Conservation (phyloP, 2,797 vertebrate genomes). For the Mormyrops boulengeri region DNA sequence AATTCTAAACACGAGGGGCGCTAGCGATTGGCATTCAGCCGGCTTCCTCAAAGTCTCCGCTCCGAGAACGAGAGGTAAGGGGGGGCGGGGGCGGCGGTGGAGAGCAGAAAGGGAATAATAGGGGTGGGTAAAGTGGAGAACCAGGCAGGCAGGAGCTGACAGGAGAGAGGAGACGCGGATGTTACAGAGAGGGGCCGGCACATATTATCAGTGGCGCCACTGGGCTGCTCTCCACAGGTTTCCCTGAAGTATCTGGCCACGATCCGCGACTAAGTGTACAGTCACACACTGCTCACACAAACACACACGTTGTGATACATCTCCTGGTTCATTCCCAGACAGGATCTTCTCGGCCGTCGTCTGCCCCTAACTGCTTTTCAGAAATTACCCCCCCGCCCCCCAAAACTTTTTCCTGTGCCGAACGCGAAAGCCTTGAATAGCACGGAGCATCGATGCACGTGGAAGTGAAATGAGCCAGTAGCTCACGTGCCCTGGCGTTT, state of each 20-base stretch:
- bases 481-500: background rate
- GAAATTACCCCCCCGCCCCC: background rate
- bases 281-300: background rate
- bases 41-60: constrained; percentile 8
- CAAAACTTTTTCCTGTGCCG: background rate
- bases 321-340: background rate
- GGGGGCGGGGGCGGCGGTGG: background rate
- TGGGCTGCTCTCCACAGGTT: background rate
- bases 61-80: background rate
- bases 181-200: background rate
- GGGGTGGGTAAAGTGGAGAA: background rate
- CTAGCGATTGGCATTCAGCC: constrained; percentile 32
- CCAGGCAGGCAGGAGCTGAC: background rate
- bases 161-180: background rate
- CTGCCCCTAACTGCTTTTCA: background rate
- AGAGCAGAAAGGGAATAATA: background rate
- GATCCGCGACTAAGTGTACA: background rate
- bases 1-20: constrained; percentile 29
- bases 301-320: background rate
- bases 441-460: background rate
- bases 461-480: background rate
- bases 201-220: background rate
- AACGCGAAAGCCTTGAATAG: background rate
- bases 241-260: background rate
- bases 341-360: background rate